phyloP scores from a whole-genome alignment of 2,888 invertebrate species.

The Pseudococcus longispinus region DNA sequence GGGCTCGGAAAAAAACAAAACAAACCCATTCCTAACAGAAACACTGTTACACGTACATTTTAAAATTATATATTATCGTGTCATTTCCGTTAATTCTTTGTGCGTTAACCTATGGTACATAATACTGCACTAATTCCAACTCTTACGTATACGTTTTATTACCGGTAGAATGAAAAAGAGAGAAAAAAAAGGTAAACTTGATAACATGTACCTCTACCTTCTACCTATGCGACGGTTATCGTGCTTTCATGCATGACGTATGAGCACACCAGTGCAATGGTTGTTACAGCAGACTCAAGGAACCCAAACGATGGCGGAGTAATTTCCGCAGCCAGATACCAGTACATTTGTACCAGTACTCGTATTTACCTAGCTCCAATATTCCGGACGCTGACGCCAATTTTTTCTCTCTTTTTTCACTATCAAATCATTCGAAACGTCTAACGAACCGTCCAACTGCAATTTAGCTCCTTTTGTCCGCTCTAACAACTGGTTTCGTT shows the following conservation, averaged over 20 bases:
- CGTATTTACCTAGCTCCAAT: neutral
- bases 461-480: neutral
- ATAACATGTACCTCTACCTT: neutral
- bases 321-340: neutral
- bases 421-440: slow-evolving; percentile 5
- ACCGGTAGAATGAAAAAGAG: neutral
- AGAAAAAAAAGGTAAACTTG: slow-evolving; percentile 15
- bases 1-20: neutral
- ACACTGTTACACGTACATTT: neutral
- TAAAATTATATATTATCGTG: slow-evolving; percentile 26
- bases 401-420: neutral
- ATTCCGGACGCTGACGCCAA: neutral
- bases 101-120: neutral
- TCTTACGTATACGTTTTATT: neutral
- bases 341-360: neutral
- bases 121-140: neutral
- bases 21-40: neutral
- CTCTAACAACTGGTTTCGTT: neutral
- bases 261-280: neutral
- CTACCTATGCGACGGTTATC: neutral
- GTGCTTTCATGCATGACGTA: slow-evolving; percentile 34
- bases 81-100: slow-evolving; percentile 18
- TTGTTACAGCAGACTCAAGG: neutral
- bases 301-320: neutral
- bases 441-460: neutral